Percentiles rank a stretch among this genome's conserved stretches.
phyloP scores from a whole-genome alignment of 2,113 vertebrate species.

The Cyanoramphus novaezelandiae region DNA sequence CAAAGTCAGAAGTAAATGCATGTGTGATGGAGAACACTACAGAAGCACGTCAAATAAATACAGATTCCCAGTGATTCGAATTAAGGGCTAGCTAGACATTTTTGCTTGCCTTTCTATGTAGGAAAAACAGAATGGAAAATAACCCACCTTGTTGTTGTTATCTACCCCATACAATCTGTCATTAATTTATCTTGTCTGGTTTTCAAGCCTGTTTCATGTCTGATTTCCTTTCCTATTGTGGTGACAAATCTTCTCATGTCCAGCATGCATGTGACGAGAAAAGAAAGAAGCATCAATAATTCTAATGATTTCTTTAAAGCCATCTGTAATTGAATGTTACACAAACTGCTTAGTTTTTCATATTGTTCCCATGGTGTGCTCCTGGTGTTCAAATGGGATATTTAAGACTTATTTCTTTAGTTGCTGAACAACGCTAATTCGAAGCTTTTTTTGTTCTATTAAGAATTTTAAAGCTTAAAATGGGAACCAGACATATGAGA shows the following conservation, averaged over 20 bases:
- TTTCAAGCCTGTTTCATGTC: neutral
- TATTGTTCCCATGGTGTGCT: neutral
- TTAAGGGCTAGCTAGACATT: neutral
- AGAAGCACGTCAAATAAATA: neutral
- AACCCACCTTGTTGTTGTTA: neutral
- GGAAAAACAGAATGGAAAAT: neutral
- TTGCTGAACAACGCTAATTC: neutral
- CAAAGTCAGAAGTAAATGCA: neutral
- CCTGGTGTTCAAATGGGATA: neutral
- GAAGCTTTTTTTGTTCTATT: neutral
- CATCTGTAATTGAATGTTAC: neutral
- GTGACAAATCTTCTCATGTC: neutral
- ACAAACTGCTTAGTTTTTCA: neutral
- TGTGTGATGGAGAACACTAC: neutral
- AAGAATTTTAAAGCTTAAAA: neutral
- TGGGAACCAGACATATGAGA: neutral
- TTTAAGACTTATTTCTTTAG: neutral
- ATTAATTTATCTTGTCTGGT: neutral
- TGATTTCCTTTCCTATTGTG: neutral
- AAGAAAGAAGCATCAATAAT: neutral
- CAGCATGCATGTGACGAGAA: neutral
- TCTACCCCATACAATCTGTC: neutral
- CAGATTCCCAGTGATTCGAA: neutral
- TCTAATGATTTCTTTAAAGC: neutral
- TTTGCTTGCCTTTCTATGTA: neutral